Evolutionary conservation across 2,888 invertebrate species (phyloP), one percentile per base, ranked within the genome.

Genomic region (Thera britannica): DNA sequence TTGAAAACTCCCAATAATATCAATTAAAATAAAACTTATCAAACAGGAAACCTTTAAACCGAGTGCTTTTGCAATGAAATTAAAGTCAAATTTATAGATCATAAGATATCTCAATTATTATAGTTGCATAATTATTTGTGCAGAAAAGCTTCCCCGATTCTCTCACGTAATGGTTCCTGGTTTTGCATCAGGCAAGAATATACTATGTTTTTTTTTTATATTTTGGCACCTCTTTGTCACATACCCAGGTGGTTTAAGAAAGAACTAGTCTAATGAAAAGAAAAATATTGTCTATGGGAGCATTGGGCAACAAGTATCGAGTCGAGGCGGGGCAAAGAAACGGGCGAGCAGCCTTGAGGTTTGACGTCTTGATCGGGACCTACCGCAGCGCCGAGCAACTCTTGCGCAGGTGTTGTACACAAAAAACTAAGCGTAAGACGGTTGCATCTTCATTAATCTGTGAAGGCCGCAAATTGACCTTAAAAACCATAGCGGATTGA

Each of bases 301-400:
- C 79, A 77, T 85, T 87, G 85, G 83, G 86, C 83, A 88, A 88
- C 86, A 82, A 87, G 85, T 90, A 89, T 88, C 85, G 85, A 87
- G 85, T 86, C 86, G 81, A 79, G 83, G 78, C 79, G 79, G 79
- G 36, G 65, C 62, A 81, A 87, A 85, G 83, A 85, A 84, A 81
- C 83, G 87, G 83, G 84, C 65, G 82, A 78, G 71, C 88, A 90
- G 87, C 93, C 93, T 93, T 93, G 92, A 89, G 90, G 87, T 90
- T 91, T 93, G 92, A 93, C 88, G 92, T 92, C 92, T 93, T 92
- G 93, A 92, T 92, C 90, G 90, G 84, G 93, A 93, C 93, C 93
- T 88, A 93, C 93, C 93, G 92, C 92, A 90, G 91, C 89, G 90
- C 62, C 81, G 85, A 23, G 41, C 57, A 44, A 79, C 80, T 85